Conservation (phyloP, 2,888 invertebrate species). For the Netelia melanura region DNA sequence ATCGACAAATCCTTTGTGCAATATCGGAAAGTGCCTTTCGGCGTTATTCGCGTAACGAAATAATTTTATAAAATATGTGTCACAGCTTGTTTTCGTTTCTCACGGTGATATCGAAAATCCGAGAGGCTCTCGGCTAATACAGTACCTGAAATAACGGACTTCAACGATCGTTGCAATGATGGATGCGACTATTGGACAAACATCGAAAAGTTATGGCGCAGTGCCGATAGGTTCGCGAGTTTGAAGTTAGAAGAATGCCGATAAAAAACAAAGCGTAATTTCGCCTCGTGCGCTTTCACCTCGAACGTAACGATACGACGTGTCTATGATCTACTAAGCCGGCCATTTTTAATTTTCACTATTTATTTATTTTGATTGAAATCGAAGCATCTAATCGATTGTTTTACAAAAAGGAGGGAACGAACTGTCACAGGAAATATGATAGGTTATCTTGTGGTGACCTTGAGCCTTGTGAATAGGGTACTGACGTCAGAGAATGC, state of each 20-base stretch:
- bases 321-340: slow-evolving; percentile 12
- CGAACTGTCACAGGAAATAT: slow-evolving; percentile 28
- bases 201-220: too few species aligned
- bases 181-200: not conserved
- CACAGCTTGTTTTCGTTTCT: slow-evolving; percentile 18
- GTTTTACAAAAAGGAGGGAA: not conserved
- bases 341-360: not conserved
- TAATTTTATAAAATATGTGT: slow-evolving; percentile 49
- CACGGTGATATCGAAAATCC: slow-evolving; percentile 17
- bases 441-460: slow-evolving; percentile 34
- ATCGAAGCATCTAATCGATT: not conserved
- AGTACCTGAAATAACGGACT: not conserved
- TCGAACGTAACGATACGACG: not conserved
- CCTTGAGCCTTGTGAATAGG: slow-evolving; percentile 65
- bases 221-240: not conserved
- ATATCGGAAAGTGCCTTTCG: too few species aligned
- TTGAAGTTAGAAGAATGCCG: slow-evolving; percentile 39
- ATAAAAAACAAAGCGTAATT: slow-evolving; percentile 10
- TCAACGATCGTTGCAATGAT: too few species aligned
- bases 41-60: slow-evolving; percentile 21
- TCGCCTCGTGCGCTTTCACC: not conserved
- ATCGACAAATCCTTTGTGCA: too few species aligned
- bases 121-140: not conserved
- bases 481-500: slow-evolving; percentile 69
- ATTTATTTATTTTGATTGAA: not conserved